phyloP scores from a whole-genome alignment of 1,140 invertebrate genomes.

The Uloborus diversus region DNA sequence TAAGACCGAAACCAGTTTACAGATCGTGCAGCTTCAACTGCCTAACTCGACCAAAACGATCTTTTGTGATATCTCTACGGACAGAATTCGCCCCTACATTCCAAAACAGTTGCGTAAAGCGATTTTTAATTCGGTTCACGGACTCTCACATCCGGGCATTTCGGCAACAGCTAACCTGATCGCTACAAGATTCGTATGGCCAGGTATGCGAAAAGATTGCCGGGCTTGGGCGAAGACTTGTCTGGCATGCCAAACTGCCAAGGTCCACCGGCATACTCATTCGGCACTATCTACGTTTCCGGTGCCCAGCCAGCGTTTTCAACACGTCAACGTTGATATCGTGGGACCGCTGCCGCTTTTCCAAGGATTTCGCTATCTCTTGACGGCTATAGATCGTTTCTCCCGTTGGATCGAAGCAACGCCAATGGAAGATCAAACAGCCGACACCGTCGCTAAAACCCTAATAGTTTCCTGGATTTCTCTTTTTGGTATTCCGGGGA shows the following conservation, averaged over 20 bases:
- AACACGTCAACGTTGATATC: slow-evolving; percentile 68
- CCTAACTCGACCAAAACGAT: neutral
- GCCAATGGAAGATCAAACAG: slow-evolving; percentile 63
- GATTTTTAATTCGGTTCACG: slow-evolving; percentile 34
- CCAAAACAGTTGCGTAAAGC: slow-evolving; percentile 7
- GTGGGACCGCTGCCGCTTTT: slow-evolving; percentile 66
- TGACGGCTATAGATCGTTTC: slow-evolving; percentile 67
- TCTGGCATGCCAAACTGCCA: slow-evolving; percentile 39
- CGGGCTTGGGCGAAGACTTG: slow-evolving; percentile 1
- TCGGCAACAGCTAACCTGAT: slow-evolving; percentile 58
- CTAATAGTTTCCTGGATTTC: slow-evolving; percentile 63
- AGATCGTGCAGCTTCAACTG: neutral
- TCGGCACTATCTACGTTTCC: slow-evolving; percentile 22
- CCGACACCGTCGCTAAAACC: slow-evolving; percentile 62
- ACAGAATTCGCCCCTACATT: slow-evolving; percentile 18
- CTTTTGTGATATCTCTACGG: slow-evolving; percentile 24
- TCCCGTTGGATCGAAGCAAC: slow-evolving; percentile 66
- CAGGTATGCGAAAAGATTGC: slow-evolving; percentile 23
- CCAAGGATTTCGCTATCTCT: slow-evolving; percentile 62
- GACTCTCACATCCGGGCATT: slow-evolving; percentile 61
- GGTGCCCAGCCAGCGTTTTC: slow-evolving; percentile 59
- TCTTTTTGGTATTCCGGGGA: slow-evolving; percentile 60
- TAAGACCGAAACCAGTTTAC: neutral
- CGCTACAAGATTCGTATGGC: slow-evolving; percentile 34
- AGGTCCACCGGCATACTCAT: slow-evolving; percentile 27